phyloP scores from a whole-genome alignment of 2,797 vertebrate genomes.

The Etheostoma perlongum region DNA sequence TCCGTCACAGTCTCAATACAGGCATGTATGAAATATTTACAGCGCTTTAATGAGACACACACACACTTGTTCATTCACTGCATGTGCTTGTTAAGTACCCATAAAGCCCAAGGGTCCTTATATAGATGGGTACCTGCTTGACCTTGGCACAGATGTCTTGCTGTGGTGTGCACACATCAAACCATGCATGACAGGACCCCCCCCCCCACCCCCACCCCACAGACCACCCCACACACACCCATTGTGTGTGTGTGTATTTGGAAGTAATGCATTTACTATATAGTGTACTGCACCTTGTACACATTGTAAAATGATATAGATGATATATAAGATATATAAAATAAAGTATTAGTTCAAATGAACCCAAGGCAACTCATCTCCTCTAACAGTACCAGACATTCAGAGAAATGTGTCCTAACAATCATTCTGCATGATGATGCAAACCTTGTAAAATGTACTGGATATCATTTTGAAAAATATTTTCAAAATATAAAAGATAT shows the following conservation, averaged over 20 bases:
- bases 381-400: conserved; percentile 2
- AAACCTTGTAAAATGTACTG: neutral
- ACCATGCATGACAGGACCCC: conserved; percentile 34
- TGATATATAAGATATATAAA: neutral
- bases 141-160: conserved; percentile 73
- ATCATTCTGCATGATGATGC: neutral
- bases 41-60: conserved; percentile 80
- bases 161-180: conserved; percentile 42
- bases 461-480: neutral
- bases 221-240: too few relatives aligned
- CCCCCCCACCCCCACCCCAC: too few relatives aligned
- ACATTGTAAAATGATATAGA: too few relatives aligned
- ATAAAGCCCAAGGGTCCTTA: conserved; percentile 68
- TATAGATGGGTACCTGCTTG: conserved; percentile 74
- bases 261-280: neutral
- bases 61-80: conserved; percentile 73
- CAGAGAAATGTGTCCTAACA: neutral
- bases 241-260: neutral
- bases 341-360: neutral
- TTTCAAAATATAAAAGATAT: neutral
- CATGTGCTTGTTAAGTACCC: conserved; percentile 79
- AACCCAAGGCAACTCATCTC: neutral
- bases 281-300: neutral
- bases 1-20: conserved; percentile 50
- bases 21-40: conserved; percentile 79